Evolutionary conservation across 2,888 invertebrate genomes (phyloP).

Genomic region (Drosophila koepferae): DNA sequence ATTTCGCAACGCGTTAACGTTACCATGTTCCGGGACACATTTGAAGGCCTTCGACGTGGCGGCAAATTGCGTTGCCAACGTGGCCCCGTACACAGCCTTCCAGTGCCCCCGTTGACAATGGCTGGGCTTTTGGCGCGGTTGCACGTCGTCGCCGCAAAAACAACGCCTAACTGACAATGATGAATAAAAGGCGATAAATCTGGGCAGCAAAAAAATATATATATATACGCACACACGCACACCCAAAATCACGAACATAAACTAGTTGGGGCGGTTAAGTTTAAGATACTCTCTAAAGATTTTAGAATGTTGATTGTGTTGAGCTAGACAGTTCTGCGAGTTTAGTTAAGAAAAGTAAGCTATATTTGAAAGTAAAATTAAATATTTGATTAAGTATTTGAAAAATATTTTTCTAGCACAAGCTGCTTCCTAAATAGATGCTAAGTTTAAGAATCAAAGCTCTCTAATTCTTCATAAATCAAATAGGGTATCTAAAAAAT

Average conservation of each 20-base stretch:
- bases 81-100: background rate
- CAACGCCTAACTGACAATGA: constrained; percentile 74
- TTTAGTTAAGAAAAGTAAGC: background rate
- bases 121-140: constrained; percentile 59
- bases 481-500: too few species aligned
- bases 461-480: too few species aligned
- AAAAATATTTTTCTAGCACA: too few species aligned
- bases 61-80: constrained; percentile 73
- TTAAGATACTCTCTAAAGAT: background rate
- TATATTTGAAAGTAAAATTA: background rate
- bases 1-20: constrained; percentile 54
- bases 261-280: background rate
- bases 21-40: constrained; percentile 45
- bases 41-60: constrained; percentile 76
- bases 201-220: constrained; percentile 37
- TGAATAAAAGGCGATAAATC: constrained; percentile 81
- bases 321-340: too few species aligned
- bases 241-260: constrained; percentile 17
- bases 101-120: constrained; percentile 8
- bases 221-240: constrained; percentile 2
- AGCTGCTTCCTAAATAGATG: too few species aligned
- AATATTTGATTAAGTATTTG: too few species aligned
- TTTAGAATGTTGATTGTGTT: background rate
- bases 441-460: too few species aligned
- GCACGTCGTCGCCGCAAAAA: constrained; percentile 73